These are phyloP conservation scores for Sialia sialis DNA, from an alignment of 2,113 vertebrate species.

Conservation along the genomic window DNA sequence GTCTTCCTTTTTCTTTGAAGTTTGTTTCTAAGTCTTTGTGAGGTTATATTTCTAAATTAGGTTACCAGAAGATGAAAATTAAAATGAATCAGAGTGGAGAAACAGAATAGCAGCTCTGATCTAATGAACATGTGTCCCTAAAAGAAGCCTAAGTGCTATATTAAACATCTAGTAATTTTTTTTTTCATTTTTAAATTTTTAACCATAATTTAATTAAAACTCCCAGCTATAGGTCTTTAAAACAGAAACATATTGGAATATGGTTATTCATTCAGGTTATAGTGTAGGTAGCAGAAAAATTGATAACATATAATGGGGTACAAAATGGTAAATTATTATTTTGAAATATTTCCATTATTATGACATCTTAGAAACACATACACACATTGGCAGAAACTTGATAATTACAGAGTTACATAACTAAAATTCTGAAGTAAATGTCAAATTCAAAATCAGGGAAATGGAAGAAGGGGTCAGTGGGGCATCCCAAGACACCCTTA, in stretches of 20 bases:
- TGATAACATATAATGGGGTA: fast-evolving
- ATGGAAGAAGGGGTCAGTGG: background rate
- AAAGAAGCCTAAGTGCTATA: background rate
- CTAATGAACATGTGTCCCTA: background rate
- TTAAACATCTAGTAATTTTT: background rate
- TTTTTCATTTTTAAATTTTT: background rate
- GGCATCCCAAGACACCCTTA: fast-evolving
- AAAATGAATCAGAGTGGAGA: background rate
- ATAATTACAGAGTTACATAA: background rate
- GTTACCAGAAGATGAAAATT: background rate
- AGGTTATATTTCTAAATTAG: background rate
- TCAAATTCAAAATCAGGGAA: background rate
- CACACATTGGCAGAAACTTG: background rate
- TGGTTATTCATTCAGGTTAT: background rate
- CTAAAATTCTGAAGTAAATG: background rate
- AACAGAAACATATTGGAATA: background rate
- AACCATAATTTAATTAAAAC: background rate
- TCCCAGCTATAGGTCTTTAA: background rate
- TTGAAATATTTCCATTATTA: background rate
- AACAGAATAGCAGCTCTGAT: background rate
- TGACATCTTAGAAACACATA: background rate
- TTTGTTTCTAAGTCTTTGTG: background rate
- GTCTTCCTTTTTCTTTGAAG: conserved; percentile 17
- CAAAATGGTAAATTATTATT: background rate
- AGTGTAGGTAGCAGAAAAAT: background rate